These are phyloP conservation scores for Nomada fabriciana DNA, from an alignment of 2,888 invertebrate genomes.

Conservation along the genomic window DNA sequence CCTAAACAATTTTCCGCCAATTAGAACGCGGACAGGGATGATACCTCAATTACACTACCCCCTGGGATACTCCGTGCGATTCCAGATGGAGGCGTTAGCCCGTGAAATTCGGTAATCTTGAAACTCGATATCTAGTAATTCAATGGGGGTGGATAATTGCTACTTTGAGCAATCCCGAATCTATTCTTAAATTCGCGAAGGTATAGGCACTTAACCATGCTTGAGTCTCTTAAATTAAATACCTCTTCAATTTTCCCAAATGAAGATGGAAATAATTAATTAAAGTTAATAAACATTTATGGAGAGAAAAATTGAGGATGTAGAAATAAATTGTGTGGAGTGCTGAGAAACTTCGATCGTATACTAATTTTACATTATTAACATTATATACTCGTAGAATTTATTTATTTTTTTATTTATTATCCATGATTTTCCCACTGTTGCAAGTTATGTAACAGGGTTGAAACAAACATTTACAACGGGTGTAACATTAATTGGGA, in stretches of 20 bases:
- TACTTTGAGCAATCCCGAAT: conserved; percentile 30
- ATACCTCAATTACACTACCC: conserved; percentile 73
- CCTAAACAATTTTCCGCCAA: conserved; percentile 76
- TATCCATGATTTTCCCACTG: neutral
- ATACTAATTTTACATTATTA: neutral
- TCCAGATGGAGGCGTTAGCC: conserved; percentile 77
- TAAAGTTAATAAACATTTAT: no score
- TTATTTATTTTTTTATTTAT: neutral
- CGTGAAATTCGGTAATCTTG: conserved; percentile 76
- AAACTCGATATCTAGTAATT: conserved; percentile 70
- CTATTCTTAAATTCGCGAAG: conserved; percentile 20
- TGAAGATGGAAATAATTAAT: no score
- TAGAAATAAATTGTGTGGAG: no score
- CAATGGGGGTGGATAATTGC: conserved; percentile 18
- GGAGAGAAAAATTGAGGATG: no score
- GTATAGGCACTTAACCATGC: neutral
- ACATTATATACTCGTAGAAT: no score
- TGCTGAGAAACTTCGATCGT: no score
- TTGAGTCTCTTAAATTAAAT: neutral
- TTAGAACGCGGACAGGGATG: conserved; percentile 68
- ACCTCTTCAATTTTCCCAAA: no score
- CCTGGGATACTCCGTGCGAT: conserved; percentile 54
- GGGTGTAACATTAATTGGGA: conserved; percentile 82
- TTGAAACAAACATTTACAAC: conserved; percentile 56
- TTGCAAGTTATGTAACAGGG: neutral